These are phyloP conservation scores for Rhinolophus sinicus DNA, from an alignment of 2,113 vertebrate species.

Conservation along the genomic window DNA sequence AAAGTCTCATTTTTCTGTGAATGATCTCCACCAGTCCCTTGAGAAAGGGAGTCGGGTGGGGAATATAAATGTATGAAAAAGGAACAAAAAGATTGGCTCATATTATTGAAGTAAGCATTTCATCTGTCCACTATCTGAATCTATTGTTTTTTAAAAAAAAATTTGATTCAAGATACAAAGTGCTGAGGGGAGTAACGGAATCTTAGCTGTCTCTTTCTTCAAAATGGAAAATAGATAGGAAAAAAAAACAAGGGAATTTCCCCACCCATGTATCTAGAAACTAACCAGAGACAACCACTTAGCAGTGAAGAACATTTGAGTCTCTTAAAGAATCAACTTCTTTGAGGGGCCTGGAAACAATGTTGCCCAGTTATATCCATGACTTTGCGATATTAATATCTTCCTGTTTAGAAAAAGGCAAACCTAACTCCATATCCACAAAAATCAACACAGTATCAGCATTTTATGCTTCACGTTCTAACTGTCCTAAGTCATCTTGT, in stretches of 20 bases:
- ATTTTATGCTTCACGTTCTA: neutral
- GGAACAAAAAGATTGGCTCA: constrained; percentile 48
- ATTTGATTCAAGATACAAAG: neutral
- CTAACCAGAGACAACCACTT: neutral
- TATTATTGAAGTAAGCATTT: constrained; percentile 35
- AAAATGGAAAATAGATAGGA: neutral
- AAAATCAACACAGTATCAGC: neutral
- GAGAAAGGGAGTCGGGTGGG: constrained; percentile 55
- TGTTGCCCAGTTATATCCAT: neutral
- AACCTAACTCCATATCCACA: neutral
- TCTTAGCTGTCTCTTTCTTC: neutral
- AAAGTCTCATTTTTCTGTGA: constrained; percentile 73
- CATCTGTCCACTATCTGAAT: neutral
- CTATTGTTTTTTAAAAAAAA: neutral
- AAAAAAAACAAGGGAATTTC: neutral
- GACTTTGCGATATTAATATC: neutral
- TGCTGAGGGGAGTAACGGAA: neutral
- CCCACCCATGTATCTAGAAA: neutral
- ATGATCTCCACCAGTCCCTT: constrained; percentile 65
- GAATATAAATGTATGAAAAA: constrained; percentile 48
- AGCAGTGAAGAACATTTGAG: neutral
- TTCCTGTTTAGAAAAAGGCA: neutral
- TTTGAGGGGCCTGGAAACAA: neutral
- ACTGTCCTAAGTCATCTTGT: neutral
- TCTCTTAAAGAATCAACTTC: neutral